Evolutionary conservation across 2,797 vertebrate species (phyloP).

Genomic region (Cheirogaleus major): DNA sequence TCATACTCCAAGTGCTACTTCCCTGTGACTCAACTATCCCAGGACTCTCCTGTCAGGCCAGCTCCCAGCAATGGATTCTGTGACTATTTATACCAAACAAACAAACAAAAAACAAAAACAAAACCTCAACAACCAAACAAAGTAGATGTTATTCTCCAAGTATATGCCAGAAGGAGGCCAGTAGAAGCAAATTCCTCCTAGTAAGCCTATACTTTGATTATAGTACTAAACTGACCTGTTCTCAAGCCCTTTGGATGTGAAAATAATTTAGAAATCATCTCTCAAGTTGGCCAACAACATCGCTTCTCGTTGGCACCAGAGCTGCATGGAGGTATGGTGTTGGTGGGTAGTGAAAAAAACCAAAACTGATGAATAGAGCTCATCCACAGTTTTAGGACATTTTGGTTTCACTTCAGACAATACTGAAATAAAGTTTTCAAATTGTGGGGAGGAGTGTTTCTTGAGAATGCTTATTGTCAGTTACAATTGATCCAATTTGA

Average conservation of each 20-base stretch:
- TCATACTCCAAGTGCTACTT: not conserved
- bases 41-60: not conserved
- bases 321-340: not conserved
- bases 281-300: not conserved
- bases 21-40: not conserved
- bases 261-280: slow-evolving; percentile 30
- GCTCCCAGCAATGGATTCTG: not conserved
- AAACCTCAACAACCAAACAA: not conserved
- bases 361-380: not conserved
- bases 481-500: not conserved
- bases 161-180: not conserved
- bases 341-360: not conserved
- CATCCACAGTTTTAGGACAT: not conserved
- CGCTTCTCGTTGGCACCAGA: not conserved
- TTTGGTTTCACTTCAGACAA: not conserved
- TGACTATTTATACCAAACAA: slow-evolving; percentile 38
- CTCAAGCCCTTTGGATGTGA: not conserved
- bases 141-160: not conserved
- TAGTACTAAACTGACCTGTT: not conserved
- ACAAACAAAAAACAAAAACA: not conserved
- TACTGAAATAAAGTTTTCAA: slow-evolving; percentile 20
- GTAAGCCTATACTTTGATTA: not conserved
- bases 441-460: not conserved
- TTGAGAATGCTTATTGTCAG: slow-evolving; percentile 12
- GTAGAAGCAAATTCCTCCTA: not conserved